Evolutionary conservation across 1,140 invertebrate species (phyloP), one percentile per base, ranked within the genome.

Genomic region (Drosophila athabasca): DNA sequence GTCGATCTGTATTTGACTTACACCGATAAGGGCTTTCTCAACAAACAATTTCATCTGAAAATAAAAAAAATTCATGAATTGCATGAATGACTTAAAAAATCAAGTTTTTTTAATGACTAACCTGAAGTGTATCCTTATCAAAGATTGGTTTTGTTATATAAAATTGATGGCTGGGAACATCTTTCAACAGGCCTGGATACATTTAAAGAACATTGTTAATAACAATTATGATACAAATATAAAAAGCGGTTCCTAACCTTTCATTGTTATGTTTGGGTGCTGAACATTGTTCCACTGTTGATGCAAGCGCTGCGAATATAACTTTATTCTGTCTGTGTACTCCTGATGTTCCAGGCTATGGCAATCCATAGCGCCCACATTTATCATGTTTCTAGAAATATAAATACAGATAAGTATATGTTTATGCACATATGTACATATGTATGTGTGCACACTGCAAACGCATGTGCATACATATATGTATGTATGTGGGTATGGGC

Each of bases 311-410:
- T 94, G 93, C 29, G 94, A 94, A 90, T 96, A 97, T 53, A 94
- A 93, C 90, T 94, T 94, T 48, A 95, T 94, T 82, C 96, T 93
- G 76, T 97, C 96, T 70, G 95, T 92, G 80, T 96, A 96, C 90
- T 97, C 96, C 87, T 96, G 95, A 76, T 96, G 95, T 84, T 97
- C 96, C 44, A 92, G 70, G 80, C 94, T 95, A 79, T 96, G 95
- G 1, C 95, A 94, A 90, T 96, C 96, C 79, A 96, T 92, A 22
- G 96, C 95, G 45, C 95, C 95, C 44, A 97, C 95, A 93, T 97
- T 96, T 80, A 97, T 97, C 39, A 97, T 96, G 93, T 96, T 96
- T 50, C 95, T 96, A 76, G 59, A 44, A 62, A n/a, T 51, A 6
- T 15, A 26, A 44, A 58, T 17, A 15, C 29, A 19, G 13, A 49